These are phyloP conservation scores for Lates calcarifer DNA, from an alignment of 2,113 vertebrate genomes.

Conservation along the genomic window DNA sequence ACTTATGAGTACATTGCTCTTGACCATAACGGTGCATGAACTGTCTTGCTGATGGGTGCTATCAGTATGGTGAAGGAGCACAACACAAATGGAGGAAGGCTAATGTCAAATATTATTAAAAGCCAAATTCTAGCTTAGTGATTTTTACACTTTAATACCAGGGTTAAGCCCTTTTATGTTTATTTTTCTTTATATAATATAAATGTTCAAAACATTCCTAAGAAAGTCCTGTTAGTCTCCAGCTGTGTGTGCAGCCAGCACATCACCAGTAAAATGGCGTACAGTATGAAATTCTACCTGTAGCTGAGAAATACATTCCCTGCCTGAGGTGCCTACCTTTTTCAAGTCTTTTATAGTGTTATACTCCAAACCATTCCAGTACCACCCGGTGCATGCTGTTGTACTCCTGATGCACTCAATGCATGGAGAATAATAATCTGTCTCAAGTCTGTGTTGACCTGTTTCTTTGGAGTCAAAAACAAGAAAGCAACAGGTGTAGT, in stretches of 20 bases:
- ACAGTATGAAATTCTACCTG: slow-evolving; percentile 50
- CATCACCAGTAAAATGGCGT: slow-evolving; percentile 25
- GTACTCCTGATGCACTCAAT: slow-evolving; percentile 80
- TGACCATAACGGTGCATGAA: slow-evolving; percentile 86
- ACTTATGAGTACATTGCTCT: slow-evolving; percentile 75
- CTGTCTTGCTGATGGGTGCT: slow-evolving; percentile 83
- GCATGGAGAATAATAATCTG: slow-evolving; percentile 78
- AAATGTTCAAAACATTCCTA: slow-evolving; percentile 49
- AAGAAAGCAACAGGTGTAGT: slow-evolving; percentile 85
- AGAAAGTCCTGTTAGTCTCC: slow-evolving; percentile 11
- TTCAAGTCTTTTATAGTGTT: slow-evolving; percentile 67
- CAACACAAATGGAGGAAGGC: slow-evolving; percentile 69
- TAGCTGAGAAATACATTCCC: slow-evolving; percentile 64
- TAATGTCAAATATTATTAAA: slow-evolving; percentile 9
- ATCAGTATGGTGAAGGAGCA: slow-evolving; percentile 87
- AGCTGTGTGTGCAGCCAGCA: slow-evolving; percentile 37
- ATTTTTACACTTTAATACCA: slow-evolving; percentile 19
- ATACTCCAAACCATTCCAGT: slow-evolving; percentile 80
- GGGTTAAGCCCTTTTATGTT: not conserved
- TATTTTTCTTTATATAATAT: not conserved
- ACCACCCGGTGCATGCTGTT: slow-evolving; percentile 81
- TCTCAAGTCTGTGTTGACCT: slow-evolving; percentile 77
- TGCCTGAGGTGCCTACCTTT: slow-evolving; percentile 76
- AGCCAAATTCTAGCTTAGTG: not conserved
- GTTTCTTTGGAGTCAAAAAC: slow-evolving; percentile 83